These are phyloP conservation scores for Schizothorax lantsangensis DNA, from an alignment of 2,797 vertebrate species.

Conservation along the genomic window DNA sequence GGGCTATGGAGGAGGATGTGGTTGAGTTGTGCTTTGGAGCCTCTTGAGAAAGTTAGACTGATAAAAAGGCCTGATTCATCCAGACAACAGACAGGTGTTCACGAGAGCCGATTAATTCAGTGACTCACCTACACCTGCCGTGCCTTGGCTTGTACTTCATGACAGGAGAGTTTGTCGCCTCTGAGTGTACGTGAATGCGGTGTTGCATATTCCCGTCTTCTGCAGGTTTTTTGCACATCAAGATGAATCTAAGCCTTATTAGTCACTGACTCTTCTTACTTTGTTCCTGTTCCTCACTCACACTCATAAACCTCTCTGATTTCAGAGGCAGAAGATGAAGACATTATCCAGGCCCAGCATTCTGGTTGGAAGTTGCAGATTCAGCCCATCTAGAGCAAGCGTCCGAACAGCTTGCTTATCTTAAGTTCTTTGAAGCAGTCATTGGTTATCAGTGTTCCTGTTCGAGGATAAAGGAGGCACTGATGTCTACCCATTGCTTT, in stretches of 20 bases:
- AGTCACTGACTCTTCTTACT: slow-evolving; percentile 13
- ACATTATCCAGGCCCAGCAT: slow-evolving; percentile 19
- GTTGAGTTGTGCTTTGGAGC: slow-evolving; percentile 24
- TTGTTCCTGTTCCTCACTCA: slow-evolving; percentile 5
- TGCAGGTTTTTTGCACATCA: slow-evolving; percentile 28
- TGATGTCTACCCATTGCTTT: slow-evolving; percentile 8
- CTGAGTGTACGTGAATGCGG: background rate
- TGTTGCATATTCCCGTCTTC: background rate
- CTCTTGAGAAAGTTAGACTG: slow-evolving; percentile 21
- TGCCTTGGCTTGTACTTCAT: slow-evolving; percentile 7
- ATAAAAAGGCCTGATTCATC: slow-evolving; percentile 51
- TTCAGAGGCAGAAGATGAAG: slow-evolving; percentile 15
- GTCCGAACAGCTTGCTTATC: slow-evolving; percentile 23
- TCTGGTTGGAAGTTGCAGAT: background rate
- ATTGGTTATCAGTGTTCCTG: slow-evolving; percentile 37
- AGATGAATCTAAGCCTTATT: slow-evolving; percentile 39
- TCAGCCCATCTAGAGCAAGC: slow-evolving; percentile 2
- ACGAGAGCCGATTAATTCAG: background rate
- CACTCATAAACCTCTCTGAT: background rate
- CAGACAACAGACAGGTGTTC: slow-evolving; percentile 44
- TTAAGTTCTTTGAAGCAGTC: slow-evolving; percentile 44
- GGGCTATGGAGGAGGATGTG: slow-evolving; percentile 19
- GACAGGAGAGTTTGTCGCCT: slow-evolving; percentile 14
- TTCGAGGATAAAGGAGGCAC: slow-evolving; percentile 26
- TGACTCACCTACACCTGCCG: slow-evolving; percentile 13